Evolutionary conservation across 30 jellyfish, hydroid and myxozoan genomes (phyloP), one percentile per base, ranked within the genome.

Genomic region (Aurelia sp.): DNA sequence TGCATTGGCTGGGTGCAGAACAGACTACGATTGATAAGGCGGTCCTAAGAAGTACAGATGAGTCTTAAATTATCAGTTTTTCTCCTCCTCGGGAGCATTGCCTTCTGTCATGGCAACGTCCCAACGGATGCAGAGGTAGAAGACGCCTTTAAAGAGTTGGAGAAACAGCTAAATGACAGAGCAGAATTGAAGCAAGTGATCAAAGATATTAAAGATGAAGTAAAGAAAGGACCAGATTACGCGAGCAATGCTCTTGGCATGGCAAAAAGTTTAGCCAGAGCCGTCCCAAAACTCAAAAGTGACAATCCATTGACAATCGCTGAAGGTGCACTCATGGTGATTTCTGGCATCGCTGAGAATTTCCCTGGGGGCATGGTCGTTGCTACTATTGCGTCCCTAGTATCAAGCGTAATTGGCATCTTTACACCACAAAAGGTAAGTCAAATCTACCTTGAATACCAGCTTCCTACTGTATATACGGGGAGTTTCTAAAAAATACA

Each of bases 321-420:
- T 21, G 86, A 74, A 57, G 86, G 86, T 41, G 86, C 86, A 2
- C 35, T 74, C 2, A 18, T 58, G 33, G 86, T 74, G 4, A 55
- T 74, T 16, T 70, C 86, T 22, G 86, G 86, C 59, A 55, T 74
- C 13, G 74, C 86, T 8, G 86, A 74, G 17, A 57, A 52, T 74
- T 74, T 74, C 61, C 86, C 86, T 20, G 60, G 41, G 4, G 86
- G 86, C 21, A 53, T 74, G 59, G 86, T 74, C 12, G 62, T 74
- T 21, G 72, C 86, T 7, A n/a, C 86, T 55, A 70, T 74, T 19
- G 86, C 86, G 0, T 38, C 86, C 4, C 38, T 74, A 17, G 86
- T 74, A 11, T 74, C 86, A 22, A 74, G 86, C 35, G 44, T 74
- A 22, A 70, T 74, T 74, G 86, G 86, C 38, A 51, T 16, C 50